phyloP scores from a whole-genome alignment of 2,113 vertebrate species.

The Seriola dumerili region DNA sequence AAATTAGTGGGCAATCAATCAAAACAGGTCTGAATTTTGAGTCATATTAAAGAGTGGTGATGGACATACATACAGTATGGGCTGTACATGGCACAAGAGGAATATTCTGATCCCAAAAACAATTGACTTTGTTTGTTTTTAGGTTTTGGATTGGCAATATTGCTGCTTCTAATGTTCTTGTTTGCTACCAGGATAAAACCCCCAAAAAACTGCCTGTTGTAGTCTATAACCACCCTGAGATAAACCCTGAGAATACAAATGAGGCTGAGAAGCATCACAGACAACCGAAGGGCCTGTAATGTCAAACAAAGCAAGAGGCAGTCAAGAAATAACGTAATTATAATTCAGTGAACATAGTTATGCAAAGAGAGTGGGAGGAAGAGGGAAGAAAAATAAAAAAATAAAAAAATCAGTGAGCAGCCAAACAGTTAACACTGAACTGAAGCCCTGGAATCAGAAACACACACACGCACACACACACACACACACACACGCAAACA shows the following conservation, averaged over 20 bases:
- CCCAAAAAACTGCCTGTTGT: constrained; percentile 49
- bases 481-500: constrained; percentile 13
- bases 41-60: constrained; percentile 36
- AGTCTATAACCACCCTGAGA: constrained; percentile 56
- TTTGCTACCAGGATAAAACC: constrained; percentile 6
- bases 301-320: constrained; percentile 63
- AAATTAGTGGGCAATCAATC: not conserved
- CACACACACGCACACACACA: constrained; percentile 19
- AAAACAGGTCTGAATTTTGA: constrained; percentile 17
- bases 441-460: constrained; percentile 70
- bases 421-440: constrained; percentile 58
- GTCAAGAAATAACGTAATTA: constrained; percentile 52
- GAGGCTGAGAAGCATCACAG: constrained; percentile 51
- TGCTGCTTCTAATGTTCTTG: not conserved
- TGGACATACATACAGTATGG: not conserved
- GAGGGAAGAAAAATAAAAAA: not conserved
- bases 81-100: not conserved
- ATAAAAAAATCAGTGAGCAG: constrained; percentile 45
- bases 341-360: constrained; percentile 59
- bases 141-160: not conserved
- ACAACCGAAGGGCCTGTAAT: constrained; percentile 51
- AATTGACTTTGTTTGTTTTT: not conserved
- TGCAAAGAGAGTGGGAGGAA: constrained; percentile 54
- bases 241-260: constrained; percentile 50
- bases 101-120: not conserved